Percentiles rank a stretch among this genome's conserved stretches.
phyloP scores from a whole-genome alignment of 2,797 vertebrate species.

The Gallinago nigripennis region DNA sequence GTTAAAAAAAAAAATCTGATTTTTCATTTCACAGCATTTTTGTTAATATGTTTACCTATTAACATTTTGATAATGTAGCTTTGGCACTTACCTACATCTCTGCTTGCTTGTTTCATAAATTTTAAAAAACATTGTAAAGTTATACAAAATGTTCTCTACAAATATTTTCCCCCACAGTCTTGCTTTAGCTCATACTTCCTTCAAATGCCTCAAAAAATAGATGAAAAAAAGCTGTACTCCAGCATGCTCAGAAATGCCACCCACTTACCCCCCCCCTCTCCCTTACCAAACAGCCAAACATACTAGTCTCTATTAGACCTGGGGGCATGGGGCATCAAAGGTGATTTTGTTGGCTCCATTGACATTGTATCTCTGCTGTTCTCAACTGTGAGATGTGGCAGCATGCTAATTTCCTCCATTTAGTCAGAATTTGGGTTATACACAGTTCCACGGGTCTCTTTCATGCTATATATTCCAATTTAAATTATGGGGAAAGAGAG shows the following conservation, averaged over 20 bases:
- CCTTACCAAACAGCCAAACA: neutral
- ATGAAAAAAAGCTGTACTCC: neutral
- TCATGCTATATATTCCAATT: neutral
- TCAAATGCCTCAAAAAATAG: neutral
- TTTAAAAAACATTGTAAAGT: neutral
- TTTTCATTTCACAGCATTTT: neutral
- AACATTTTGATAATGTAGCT: neutral
- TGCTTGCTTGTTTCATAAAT: neutral
- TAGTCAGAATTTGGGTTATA: neutral
- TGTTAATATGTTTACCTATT: neutral
- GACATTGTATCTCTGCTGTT: neutral
- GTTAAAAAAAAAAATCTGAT: neutral
- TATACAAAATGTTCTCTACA: neutral
- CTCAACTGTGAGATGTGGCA: neutral
- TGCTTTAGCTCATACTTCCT: neutral
- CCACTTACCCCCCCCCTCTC: neutral
- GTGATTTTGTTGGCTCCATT: neutral
- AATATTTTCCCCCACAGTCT: neutral
- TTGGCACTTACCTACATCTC: neutral
- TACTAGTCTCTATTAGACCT: neutral
- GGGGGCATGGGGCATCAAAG: neutral
- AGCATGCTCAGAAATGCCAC: neutral
- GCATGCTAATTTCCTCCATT: neutral
- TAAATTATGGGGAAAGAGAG: neutral
- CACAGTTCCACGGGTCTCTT: neutral